Conservation (phyloP, 1,140 invertebrate genomes). For the Drosophila chauvacae region DNA sequence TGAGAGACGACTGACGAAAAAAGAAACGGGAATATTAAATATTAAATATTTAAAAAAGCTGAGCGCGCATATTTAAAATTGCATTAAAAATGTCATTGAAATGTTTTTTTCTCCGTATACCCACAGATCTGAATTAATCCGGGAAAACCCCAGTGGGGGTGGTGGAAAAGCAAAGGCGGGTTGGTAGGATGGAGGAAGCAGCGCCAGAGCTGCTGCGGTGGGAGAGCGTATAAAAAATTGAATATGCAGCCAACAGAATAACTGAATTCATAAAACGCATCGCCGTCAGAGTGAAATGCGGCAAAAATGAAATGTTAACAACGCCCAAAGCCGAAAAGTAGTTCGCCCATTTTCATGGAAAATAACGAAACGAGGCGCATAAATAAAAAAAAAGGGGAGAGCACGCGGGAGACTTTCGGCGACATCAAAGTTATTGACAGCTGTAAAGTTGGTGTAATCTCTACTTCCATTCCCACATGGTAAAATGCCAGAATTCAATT, state of each 20-base stretch:
- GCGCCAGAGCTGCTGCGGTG: conserved; percentile 32
- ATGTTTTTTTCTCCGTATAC: conserved; percentile 16
- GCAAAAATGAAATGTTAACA: conserved; percentile 67
- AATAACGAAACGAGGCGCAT: conserved; percentile 67
- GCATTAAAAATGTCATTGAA: conserved; percentile 73
- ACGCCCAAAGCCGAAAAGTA: conserved; percentile 74
- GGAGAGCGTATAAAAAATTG: conserved; percentile 61
- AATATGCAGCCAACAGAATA: conserved; percentile 60
- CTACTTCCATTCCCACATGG: conserved; percentile 54
- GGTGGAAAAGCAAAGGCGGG: not conserved
- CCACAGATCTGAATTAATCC: conserved; percentile 56
- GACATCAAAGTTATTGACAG: conserved; percentile 77
- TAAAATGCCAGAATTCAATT: conserved; percentile 79
- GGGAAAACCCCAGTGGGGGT: conserved; percentile 18
- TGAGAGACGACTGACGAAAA: conserved; percentile 13
- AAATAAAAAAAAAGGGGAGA: conserved; percentile 36
- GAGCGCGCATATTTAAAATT: conserved; percentile 83
- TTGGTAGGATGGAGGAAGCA: not conserved
- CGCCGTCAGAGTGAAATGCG: conserved; percentile 44
- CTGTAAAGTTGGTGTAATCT: conserved; percentile 73
- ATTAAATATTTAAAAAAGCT: conserved; percentile 79
- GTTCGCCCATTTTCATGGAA: conserved; percentile 48
- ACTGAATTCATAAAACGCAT: conserved; percentile 61
- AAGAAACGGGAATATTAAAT: conserved; percentile 6
- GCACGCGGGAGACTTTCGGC: conserved; percentile 19